Base-by-base conservation (phyloP, 2,113 vertebrate species). In the Andinoacara biseriatus region DNA sequence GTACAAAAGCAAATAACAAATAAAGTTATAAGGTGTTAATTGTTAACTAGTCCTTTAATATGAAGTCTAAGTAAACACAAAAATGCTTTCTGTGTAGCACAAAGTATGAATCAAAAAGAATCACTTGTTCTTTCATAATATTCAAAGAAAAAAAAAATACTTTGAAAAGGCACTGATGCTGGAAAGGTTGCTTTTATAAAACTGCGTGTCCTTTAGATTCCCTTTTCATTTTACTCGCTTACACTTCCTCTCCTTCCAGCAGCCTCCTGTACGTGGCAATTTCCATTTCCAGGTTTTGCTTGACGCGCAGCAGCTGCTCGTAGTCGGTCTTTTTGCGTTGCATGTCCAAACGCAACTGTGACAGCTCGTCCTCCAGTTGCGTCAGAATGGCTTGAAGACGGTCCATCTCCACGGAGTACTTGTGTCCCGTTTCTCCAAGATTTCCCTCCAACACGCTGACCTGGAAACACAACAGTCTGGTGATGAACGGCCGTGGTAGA, bases 231-330 rank as follows among this genome's bases (percentile, higher is more conserved):
- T 26, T 20, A 49, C 15, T 56, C 46, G 74, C 95, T 91, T 89
- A 96, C 96, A 92, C 67, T 35, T 96, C 95, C 80, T 96, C 95
- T 80, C 96, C 96, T 24, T 96, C 96, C 92, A 96, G 91, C 81
- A 96, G 94, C 84, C 92, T 93, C 89, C 95, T 94, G 89, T 96
- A 96, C 72, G 95, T 96, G 72, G 96, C 95, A 14, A 96, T 96
- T 93, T 96, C 96, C 90, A 96, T 94, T 90, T 96, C 96, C 91
- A 96, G 92, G 88, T 94, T 96, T 92, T 95, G 95, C 69, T 96
- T 96, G 89, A 96, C 90, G 59, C 93, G 93, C 81, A 96, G 94
- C 78, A 96, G 94, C 84, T 95, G 95, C 24, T 96, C 94, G 8
- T 96, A 96, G 20, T 96, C 96, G 0, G 94, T 95, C 88, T 95